A percentile compares a stretch with the other conserved stretches of the same genome.
Evolutionary conservation across 2,888 invertebrate genomes (phyloP).

Genomic region (Amphipyra berbera): DNA sequence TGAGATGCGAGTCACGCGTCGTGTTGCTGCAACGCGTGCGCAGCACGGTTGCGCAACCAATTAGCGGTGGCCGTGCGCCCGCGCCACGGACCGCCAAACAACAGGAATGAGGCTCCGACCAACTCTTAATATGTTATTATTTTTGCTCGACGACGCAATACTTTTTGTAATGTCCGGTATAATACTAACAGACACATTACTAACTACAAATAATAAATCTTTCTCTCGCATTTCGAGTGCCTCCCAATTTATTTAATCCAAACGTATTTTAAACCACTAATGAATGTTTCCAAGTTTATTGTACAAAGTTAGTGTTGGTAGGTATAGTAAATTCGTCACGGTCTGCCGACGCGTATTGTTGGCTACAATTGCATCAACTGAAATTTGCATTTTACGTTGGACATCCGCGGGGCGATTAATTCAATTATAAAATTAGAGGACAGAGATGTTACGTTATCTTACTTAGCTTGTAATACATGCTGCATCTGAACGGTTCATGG

Average conservation of each 20-base stretch:
- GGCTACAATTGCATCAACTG: conserved; percentile 79
- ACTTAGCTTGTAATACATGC: conserved; percentile 50
- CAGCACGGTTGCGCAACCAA: conserved; percentile 79
- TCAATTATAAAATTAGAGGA: conserved; percentile 77
- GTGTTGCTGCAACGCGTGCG: conserved; percentile 70
- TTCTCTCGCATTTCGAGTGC: conserved; percentile 28
- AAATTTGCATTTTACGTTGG: conserved; percentile 86
- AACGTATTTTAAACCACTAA: conserved; percentile 69
- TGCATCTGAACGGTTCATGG: conserved; percentile 59
- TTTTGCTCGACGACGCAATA: conserved; percentile 45
- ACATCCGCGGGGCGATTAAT: conserved; percentile 79
- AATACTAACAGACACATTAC: conserved; percentile 46
- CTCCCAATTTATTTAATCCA: conserved; percentile 46
- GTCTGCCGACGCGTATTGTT: conserved; percentile 78
- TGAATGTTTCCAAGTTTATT: conserved; percentile 74
- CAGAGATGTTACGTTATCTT: conserved; percentile 57
- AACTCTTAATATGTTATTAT: conserved; percentile 68
- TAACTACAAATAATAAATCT: conserved; percentile 50
- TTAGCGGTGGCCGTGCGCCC: conserved; percentile 65
- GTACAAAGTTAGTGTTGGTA: conserved; percentile 68
- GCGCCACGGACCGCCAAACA: conserved; percentile 77
- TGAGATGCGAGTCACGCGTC: conserved; percentile 68
- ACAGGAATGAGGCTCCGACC: conserved; percentile 76
- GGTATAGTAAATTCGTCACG: conserved; percentile 76
- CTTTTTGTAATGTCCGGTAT: conserved; percentile 40